Evolutionary conservation across 2,797 vertebrate species (phyloP).

Genomic region (Chromis chromis): DNA sequence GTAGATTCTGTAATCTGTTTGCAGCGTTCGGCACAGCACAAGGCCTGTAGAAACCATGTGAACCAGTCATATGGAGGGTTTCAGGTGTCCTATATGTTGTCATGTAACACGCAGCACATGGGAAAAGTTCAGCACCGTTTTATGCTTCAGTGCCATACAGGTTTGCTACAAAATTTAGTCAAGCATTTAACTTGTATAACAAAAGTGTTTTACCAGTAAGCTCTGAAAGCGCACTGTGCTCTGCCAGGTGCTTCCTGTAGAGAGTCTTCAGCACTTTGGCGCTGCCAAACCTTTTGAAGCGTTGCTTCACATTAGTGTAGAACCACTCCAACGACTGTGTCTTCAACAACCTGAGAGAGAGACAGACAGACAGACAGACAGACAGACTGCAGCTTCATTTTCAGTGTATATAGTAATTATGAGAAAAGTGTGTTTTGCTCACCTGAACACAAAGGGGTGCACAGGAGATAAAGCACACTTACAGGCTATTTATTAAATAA

Average conservation of each 20-base stretch:
- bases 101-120: background rate
- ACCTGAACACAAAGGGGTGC: background rate
- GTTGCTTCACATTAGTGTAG: slow-evolving; percentile 93
- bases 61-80: background rate
- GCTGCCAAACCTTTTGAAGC: slow-evolving; percentile 96
- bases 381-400: background rate
- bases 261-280: slow-evolving; percentile 97
- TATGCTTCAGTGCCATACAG: background rate
- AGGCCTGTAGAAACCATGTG: background rate
- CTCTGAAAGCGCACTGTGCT: slow-evolving; percentile 86
- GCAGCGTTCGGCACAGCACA: background rate
- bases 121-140: background rate
- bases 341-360: slow-evolving; percentile 87
- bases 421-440: background rate
- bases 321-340: slow-evolving; percentile 96
- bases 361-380: slow-evolving; percentile 7
- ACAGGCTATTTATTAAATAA: too few relatives aligned
- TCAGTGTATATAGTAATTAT: background rate
- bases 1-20: slow-evolving; percentile 1
- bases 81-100: background rate
- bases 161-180: background rate
- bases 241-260: slow-evolving; percentile 90
- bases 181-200: background rate
- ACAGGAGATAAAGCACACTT: background rate
- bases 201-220: slow-evolving; percentile 82